phyloP scores from a whole-genome alignment of 2,888 invertebrate species.

The Tipula lateralis region DNA sequence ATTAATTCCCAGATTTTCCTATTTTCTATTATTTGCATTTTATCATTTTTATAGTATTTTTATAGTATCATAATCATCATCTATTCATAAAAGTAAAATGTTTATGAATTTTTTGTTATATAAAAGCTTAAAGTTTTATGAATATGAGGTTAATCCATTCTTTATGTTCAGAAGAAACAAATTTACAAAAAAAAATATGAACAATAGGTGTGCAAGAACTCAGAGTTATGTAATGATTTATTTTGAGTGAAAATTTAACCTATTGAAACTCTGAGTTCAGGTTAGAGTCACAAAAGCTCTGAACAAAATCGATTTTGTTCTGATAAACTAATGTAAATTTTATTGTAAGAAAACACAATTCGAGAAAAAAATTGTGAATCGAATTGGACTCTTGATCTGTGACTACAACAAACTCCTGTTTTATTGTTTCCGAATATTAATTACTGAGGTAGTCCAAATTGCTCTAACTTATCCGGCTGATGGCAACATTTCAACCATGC shows the following conservation, averaged over 20 bases:
- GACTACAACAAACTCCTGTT: too few relatives aligned
- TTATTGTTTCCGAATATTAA: too few relatives aligned
- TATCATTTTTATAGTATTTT: not conserved
- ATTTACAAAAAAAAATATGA: not conserved
- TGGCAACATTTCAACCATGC: too few relatives aligned
- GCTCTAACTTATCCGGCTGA: too few relatives aligned
- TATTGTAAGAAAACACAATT: too few relatives aligned
- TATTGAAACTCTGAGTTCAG: too few relatives aligned
- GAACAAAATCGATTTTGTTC: too few relatives aligned
- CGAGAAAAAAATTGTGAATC: too few relatives aligned
- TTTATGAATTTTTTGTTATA: not conserved
- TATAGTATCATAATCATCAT: constrained; percentile 2
- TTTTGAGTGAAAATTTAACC: not conserved
- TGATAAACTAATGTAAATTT: too few relatives aligned
- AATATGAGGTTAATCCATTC: not conserved
- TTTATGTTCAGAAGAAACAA: not conserved
- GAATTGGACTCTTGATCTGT: too few relatives aligned
- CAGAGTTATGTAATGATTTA: not conserved
- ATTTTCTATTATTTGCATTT: constrained; percentile 1
- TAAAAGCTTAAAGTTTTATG: not conserved
- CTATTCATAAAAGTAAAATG: not conserved
- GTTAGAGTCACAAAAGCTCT: too few relatives aligned
- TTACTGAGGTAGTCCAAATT: too few relatives aligned
- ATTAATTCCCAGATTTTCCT: not conserved
- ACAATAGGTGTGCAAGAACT: not conserved